A percentile compares a stretch with the other conserved stretches of the same genome.
phyloP scores from a whole-genome alignment of 1,140 invertebrate species.

The Parapsyche elsis region DNA sequence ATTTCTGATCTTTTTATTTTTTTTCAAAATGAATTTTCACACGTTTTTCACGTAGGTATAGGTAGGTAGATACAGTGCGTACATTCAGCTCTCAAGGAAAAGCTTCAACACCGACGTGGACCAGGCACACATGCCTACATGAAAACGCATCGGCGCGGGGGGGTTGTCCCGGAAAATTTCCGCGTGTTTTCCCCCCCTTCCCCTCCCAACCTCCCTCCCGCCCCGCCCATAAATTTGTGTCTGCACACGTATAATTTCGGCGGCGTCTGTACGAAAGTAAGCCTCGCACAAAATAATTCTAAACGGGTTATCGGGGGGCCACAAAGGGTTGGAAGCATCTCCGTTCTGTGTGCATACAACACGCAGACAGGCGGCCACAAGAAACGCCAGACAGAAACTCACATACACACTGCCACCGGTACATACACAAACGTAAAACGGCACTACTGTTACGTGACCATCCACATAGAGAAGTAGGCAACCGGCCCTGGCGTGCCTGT shows the following conservation, averaged over 20 bases:
- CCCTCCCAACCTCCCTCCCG: neutral
- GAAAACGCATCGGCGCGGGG: neutral
- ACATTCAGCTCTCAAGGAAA: neutral
- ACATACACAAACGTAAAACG: neutral
- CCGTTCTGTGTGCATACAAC: conserved; percentile 38
- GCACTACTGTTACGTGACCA: conserved; percentile 35
- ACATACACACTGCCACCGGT: neutral
- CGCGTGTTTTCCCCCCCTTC: too few relatives aligned
- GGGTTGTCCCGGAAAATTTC: too few relatives aligned
- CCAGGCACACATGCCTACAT: neutral
- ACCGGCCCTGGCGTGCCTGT: conserved; percentile 9
- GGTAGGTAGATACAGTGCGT: neutral
- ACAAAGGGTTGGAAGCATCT: conserved; percentile 53
- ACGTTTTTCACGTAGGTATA: neutral
- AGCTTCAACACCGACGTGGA: neutral
- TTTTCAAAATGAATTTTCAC: neutral
- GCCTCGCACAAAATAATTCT: conserved; percentile 52
- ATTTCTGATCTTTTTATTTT: neutral
- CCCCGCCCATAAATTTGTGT: neutral
- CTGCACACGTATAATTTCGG: conserved; percentile 31
- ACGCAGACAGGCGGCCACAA: conserved; percentile 22
- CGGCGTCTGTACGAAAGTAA: conserved; percentile 42
- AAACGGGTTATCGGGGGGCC: conserved; percentile 55
- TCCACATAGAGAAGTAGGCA: conserved; percentile 14
- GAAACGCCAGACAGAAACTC: conserved; percentile 19